phyloP scores from a whole-genome alignment of 2,797 vertebrate species.

The Chloroceryle amazona region DNA sequence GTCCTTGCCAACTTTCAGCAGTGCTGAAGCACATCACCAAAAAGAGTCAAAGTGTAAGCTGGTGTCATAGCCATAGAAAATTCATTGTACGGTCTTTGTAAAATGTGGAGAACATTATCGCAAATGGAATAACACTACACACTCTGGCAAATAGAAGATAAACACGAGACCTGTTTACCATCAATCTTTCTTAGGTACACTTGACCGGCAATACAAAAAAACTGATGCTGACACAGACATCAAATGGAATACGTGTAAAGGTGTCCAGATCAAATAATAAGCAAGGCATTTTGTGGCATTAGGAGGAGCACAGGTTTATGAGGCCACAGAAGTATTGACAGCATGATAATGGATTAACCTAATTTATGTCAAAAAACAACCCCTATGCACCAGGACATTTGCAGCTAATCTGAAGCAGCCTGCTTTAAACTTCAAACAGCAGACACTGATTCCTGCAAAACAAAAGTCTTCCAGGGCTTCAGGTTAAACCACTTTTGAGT shows the following conservation, averaged over 20 bases:
- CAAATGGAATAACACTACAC: neutral
- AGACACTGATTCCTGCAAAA: neutral
- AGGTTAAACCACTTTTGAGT: neutral
- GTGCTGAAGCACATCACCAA: neutral
- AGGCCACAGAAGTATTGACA: neutral
- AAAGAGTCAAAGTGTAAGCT: neutral
- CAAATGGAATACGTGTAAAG: neutral
- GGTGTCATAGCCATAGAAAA: neutral
- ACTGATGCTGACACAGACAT: neutral
- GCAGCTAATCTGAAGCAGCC: constrained; percentile 7
- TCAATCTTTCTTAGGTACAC: neutral
- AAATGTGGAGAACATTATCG: neutral
- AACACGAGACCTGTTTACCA: neutral
- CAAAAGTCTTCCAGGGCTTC: neutral
- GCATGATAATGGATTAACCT: neutral
- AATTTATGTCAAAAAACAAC: neutral
- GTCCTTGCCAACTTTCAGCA: neutral
- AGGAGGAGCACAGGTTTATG: neutral
- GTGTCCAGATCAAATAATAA: neutral
- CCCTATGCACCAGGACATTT: neutral
- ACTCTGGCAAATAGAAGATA: neutral
- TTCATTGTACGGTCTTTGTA: neutral
- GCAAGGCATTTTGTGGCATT: neutral
- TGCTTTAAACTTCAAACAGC: neutral
- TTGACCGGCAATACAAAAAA: neutral